Evolutionary conservation across 2,113 vertebrate genomes (phyloP).

Genomic region (Lampris megalopsis): DNA sequence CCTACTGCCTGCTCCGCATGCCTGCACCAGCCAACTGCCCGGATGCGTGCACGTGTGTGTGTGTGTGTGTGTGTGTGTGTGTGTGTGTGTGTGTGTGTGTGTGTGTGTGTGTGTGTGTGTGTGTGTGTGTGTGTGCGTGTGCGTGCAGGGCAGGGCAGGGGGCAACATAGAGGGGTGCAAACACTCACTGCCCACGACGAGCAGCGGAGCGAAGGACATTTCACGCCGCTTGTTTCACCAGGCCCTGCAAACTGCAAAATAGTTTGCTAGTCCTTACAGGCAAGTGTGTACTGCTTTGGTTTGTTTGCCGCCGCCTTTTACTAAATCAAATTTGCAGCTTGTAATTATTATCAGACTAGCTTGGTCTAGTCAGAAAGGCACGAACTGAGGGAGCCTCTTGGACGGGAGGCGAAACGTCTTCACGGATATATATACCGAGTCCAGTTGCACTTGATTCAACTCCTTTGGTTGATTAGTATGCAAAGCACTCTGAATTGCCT

Average conservation of each 20-base stretch:
- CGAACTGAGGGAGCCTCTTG: too few relatives aligned
- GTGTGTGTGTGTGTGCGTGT: constrained; percentile 5
- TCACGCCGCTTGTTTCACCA: constrained; percentile 21
- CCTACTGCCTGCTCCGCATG: constrained; percentile 54
- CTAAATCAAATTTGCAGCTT: too few relatives aligned
- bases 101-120: constrained; percentile 19
- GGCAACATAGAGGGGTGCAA: constrained; percentile 7
- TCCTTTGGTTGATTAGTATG: too few relatives aligned
- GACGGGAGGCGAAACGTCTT: too few relatives aligned
- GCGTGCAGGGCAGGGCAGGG: too few relatives aligned
- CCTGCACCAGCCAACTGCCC: constrained; percentile 11
- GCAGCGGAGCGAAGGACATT: constrained; percentile 5
- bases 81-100: constrained; percentile 34
- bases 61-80: constrained; percentile 33
- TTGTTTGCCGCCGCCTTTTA: too few relatives aligned
- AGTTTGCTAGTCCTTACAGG: background rate
- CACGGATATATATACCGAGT: too few relatives aligned
- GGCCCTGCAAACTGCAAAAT: constrained; percentile 29
- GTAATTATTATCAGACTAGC: too few relatives aligned
- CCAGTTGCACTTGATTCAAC: too few relatives aligned
- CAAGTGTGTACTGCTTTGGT: too few relatives aligned
- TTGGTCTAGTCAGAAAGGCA: too few relatives aligned
- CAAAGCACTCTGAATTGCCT: too few relatives aligned
- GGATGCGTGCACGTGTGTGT: constrained; percentile 37
- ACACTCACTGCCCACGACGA: constrained; percentile 39